Evolutionary conservation across 2,888 invertebrate genomes (phyloP), one percentile per base, ranked within the genome.

Genomic region (Chironomus riparius): DNA sequence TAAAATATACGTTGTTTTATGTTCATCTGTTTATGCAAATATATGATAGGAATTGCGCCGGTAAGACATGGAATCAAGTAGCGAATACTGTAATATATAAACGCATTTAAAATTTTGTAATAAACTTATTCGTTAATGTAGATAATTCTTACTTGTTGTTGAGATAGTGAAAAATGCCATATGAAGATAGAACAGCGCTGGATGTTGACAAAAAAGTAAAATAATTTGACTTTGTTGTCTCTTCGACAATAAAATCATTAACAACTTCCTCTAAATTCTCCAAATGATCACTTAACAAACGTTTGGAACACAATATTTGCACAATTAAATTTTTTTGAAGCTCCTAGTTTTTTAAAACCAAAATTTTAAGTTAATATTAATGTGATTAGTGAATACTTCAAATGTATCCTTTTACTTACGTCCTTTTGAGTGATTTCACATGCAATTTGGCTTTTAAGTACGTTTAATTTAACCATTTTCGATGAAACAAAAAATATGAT

Each of bases 251-350:
- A 10, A 50, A 56, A 6, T 68, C 56, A 38, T 28, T 18, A n/a
- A 56, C 2, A 28, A 50, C 47, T 22, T 76, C 76, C 70, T 78
- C 77, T 12, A 78, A 28, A 13, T 76, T 47, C 77, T 84, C 84
- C 2, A 84, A 81, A 78, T 84, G 84, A 78, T 84, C 84, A 56
- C 82, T 81, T 6, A 84, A 78, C 62, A 84, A 79, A 1, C 83
- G 80, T 69, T 83, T 83, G 0, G 84, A 84, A 61, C 79, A 81
- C 15, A 84, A 79, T 77, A 84, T 82, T 77, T 79, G 80, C 6
- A 48, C 10, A 12, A 76, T 28, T 15, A 76, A 69, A 56, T 76
- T 76, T 21, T 38, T 28, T 56, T 76, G 76, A 2, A 76, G 47
- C 7, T 15, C 15, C 76, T 76, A 38, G n/a, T 38, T 7, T 3